phyloP scores from a whole-genome alignment of 2,888 invertebrate genomes.

The Pilophorus perplexus region DNA sequence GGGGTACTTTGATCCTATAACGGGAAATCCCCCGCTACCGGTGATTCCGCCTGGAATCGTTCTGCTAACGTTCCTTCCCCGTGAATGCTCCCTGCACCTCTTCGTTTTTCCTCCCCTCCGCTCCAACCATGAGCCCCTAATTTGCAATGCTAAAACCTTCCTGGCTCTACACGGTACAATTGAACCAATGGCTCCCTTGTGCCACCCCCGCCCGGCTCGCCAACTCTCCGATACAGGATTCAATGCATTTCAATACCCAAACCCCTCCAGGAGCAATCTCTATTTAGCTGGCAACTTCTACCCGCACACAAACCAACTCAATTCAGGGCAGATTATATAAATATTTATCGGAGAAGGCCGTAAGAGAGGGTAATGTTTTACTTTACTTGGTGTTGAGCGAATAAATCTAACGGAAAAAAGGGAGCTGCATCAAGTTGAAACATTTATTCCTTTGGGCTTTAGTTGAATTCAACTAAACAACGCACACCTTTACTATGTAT shows the following conservation, averaged over 20 bases:
- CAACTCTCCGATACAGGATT: constrained; percentile 43
- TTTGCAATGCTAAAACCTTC: constrained; percentile 44
- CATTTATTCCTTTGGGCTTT: too few species aligned
- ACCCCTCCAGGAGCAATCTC: constrained; percentile 39
- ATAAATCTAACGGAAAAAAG: constrained; percentile 20
- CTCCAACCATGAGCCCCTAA: constrained; percentile 20
- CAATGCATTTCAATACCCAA: constrained; percentile 45
- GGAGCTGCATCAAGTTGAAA: too few species aligned
- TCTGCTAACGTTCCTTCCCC: constrained; percentile 38
- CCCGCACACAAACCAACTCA: constrained; percentile 34
- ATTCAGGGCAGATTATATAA: constrained; percentile 38
- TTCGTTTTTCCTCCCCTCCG: constrained; percentile 3
- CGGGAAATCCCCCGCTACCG: constrained; percentile 33
- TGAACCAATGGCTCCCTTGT: constrained; percentile 40
- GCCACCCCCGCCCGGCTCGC: constrained; percentile 13
- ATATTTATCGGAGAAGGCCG: constrained; percentile 30
- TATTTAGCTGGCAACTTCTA: constrained; percentile 38
- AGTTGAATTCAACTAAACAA: too few species aligned
- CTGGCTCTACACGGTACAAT: constrained; percentile 38
- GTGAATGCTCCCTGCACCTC: constrained; percentile 24
- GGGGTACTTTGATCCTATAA: constrained; percentile 32
- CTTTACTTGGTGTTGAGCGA: constrained; percentile 36
- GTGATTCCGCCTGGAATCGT: constrained; percentile 39
- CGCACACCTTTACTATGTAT: too few species aligned
- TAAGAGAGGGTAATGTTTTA: constrained; percentile 27